Percentiles rank a stretch among this genome's conserved stretches.
Conservation (phyloP, 2,888 invertebrate genomes). For the Adela reaumurella region DNA sequence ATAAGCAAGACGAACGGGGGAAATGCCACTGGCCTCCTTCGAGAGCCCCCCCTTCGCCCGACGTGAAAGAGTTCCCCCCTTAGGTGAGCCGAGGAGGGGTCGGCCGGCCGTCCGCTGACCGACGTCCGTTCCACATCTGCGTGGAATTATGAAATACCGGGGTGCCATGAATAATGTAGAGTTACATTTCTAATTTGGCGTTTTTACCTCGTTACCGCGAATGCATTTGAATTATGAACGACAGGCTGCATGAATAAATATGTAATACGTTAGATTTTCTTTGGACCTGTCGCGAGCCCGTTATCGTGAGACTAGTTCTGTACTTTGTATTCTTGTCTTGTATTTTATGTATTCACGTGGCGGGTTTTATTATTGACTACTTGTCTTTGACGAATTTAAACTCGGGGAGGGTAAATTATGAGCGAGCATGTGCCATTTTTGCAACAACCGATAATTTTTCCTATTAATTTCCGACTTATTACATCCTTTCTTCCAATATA, state of each 20-base stretch:
- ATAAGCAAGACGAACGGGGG: slow-evolving; percentile 54
- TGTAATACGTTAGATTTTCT: too few relatives aligned
- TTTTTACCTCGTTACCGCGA: not conserved
- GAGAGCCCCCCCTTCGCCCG: slow-evolving; percentile 9
- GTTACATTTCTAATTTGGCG: not conserved
- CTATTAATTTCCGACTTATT: too few relatives aligned
- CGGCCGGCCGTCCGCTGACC: not conserved
- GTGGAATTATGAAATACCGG: not conserved
- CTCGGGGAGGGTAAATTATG: too few relatives aligned
- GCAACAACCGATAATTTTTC: too few relatives aligned
- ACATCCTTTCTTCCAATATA: too few relatives aligned
- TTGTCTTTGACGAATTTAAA: too few relatives aligned
- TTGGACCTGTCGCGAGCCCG: too few relatives aligned
- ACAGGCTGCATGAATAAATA: not conserved
- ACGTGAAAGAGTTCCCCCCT: not conserved
- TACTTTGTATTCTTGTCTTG: too few relatives aligned
- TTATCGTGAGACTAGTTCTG: too few relatives aligned
- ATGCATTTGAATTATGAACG: not conserved
- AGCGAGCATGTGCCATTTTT: too few relatives aligned
- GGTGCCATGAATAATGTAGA: not conserved
- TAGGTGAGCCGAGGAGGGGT: not conserved
- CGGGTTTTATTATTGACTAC: too few relatives aligned
- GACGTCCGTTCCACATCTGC: not conserved
- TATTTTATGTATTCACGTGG: too few relatives aligned
- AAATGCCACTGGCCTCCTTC: slow-evolving; percentile 40